Base-by-base conservation (phyloP, 30 jellyfish, hydroid and myxozoan genomes). In the Haliclystus octoradiatus region DNA sequence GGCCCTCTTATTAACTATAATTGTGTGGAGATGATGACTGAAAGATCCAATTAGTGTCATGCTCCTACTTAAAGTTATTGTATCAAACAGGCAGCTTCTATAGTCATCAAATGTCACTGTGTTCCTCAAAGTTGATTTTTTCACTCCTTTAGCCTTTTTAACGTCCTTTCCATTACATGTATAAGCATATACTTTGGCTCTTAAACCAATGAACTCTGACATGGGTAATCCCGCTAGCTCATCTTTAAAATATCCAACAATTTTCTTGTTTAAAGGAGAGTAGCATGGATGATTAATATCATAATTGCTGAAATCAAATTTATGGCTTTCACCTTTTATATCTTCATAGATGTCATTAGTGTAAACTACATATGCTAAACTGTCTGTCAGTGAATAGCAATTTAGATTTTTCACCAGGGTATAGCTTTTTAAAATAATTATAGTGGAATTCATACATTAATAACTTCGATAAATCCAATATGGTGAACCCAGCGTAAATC, bases 391-490 rank as follows among this genome's bases (percentile, higher is more conserved):
- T 34, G 31, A 67, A 67, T 24, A 67, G 50, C 13, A 67, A 26
- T 7, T 25, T 67, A 9, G 19, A 29, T 12, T 32, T n/a, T 3
- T 34, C 74, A 3, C 73, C 68, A 34, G 73, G 66, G 22, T 67
- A 67, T 67, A 7, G 15, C 12, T 30, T 29, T 7, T 14, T 34
- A 23, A 34, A 23, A 26, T 30, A 67, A 32, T 30, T 32, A 33
- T 67, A 29, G 28, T 67, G 77, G 50, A 67, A 67, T 28, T 67
- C 77, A 32, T 67, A n/a, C n/a, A n/a, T n/a, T n/a, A n/a, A n/a
- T n/a, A n/a, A n/a, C n/a, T n/a, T n/a, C n/a, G n/a, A n/a, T 31
- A 72, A 67, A 31, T 34, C 68, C 31, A 53, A 31, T 12, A 53
- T 23, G 68, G 31, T 14, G 9, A 53, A 53, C 26, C 68, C 68